Percentiles rank a stretch among this genome's conserved stretches.
phyloP scores from a whole-genome alignment of 2,888 invertebrate genomes.

The Drosophila seclusa region DNA sequence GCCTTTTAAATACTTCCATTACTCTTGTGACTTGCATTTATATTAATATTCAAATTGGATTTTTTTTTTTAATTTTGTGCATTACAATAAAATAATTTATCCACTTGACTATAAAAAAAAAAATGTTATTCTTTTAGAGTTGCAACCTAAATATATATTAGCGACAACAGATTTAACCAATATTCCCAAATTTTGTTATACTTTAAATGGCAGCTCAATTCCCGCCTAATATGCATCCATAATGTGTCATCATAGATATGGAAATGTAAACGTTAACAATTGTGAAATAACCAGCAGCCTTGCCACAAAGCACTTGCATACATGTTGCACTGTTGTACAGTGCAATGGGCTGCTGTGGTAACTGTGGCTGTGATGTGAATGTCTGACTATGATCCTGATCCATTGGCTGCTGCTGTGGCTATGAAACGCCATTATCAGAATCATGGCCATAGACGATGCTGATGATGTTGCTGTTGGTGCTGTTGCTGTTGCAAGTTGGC shows the following conservation, averaged over 20 bases:
- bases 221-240: neutral
- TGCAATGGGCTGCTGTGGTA: slow-evolving; percentile 36
- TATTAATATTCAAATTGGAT: neutral
- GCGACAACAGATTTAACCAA: neutral
- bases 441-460: slow-evolving; percentile 35
- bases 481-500: slow-evolving; percentile 21
- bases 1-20: neutral
- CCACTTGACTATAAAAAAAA: too few relatives aligned
- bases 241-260: neutral
- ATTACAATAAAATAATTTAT: neutral
- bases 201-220: neutral
- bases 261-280: neutral
- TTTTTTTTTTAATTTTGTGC: neutral
- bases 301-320: neutral
- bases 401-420: slow-evolving; percentile 45
- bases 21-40: neutral
- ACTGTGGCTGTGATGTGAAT: slow-evolving; percentile 40
- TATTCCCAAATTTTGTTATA: too few relatives aligned
- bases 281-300: neutral
- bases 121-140: neutral
- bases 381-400: slow-evolving; percentile 53
- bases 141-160: neutral
- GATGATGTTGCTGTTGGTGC: slow-evolving; percentile 14
- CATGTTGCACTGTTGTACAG: slow-evolving; percentile 13
- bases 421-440: slow-evolving; percentile 62